Base-by-base conservation (phyloP, 1,140 invertebrate genomes). In the Lordiphosa mommai region DNA sequence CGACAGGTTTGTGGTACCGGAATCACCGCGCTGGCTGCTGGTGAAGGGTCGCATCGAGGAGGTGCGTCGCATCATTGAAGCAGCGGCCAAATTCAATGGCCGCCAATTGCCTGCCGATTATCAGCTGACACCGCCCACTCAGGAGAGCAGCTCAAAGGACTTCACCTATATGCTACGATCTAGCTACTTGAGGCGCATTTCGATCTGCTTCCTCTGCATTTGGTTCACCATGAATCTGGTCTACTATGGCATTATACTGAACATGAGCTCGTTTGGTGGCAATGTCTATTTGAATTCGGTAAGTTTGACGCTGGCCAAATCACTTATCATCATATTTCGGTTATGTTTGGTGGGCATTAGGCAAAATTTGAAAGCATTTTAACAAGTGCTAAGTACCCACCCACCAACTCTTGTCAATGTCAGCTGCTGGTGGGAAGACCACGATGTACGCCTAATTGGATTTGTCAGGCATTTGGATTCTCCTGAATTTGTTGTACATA, bases 21-120 rank as follows among this genome's bases (percentile, higher is more conserved):
- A 96, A 91, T 96, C 95, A 2, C 95, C 95, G 7, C 91, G 95
- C 63, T 97, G 95, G 95, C 89, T 96, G 12, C 87, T 96, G 20
- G 93, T 94, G 16, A 92, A 94, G 84, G 94, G 94, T 40, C 91
- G 92, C 61, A 91, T 91, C 2, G 90, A 93, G 37, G 92, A 94
- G 90, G 94, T 95, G 0, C 91, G 93, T 60, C 86, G 86, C 36
- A 93, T 95, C 50, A 87, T 97, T 40, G 88, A 92, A 77, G 91
- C 91, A 65, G 94, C 94, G 2, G 93, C 94, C 1, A 90, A 89
- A 36, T 92, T 92, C 53, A 94, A 94, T 85, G 91, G 91, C 50
- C 90, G 90, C 32, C 88, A 91, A 56, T 74, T 93, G 13, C 92
- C 93, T 2, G 67, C 89, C 1, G 93, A 94, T 53, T 93, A 93